These are phyloP conservation scores for Hypotaenidia philippensis DNA, from an alignment of 2,797 vertebrate species.

Conservation along the genomic window DNA sequence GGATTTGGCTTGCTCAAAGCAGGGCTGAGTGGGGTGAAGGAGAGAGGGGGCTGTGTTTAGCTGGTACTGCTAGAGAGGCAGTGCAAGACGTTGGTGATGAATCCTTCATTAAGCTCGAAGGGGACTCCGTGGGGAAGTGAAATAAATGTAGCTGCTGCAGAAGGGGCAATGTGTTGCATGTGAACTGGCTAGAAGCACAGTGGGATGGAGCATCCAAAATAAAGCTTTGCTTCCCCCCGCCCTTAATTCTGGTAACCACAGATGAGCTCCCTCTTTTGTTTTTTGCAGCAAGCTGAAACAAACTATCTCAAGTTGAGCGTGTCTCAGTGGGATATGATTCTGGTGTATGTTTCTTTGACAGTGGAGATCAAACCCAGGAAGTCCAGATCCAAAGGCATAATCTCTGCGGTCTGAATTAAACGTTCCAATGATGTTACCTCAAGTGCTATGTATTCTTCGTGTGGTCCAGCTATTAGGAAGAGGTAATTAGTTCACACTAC, in stretches of 20 bases:
- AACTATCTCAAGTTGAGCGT: background rate
- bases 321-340: fast-evolving
- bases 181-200: background rate
- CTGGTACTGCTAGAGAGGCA: fast-evolving
- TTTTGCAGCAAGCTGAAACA: background rate
- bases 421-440: background rate
- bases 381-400: background rate
- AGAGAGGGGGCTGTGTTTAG: background rate
- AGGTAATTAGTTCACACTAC: background rate
- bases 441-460: background rate
- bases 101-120: background rate
- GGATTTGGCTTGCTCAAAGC: background rate
- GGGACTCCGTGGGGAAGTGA: background rate
- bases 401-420: background rate
- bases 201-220: background rate
- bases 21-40: background rate
- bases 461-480: background rate
- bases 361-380: background rate
- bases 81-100: background rate
- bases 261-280: background rate
- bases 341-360: background rate
- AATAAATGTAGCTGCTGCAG: background rate
- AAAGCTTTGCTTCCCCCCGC: background rate
- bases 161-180: background rate
- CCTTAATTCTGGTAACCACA: background rate